These are phyloP conservation scores for Phallusia fumigata DNA, from an alignment of 23 tunicate genomes.

Conservation along the genomic window DNA sequence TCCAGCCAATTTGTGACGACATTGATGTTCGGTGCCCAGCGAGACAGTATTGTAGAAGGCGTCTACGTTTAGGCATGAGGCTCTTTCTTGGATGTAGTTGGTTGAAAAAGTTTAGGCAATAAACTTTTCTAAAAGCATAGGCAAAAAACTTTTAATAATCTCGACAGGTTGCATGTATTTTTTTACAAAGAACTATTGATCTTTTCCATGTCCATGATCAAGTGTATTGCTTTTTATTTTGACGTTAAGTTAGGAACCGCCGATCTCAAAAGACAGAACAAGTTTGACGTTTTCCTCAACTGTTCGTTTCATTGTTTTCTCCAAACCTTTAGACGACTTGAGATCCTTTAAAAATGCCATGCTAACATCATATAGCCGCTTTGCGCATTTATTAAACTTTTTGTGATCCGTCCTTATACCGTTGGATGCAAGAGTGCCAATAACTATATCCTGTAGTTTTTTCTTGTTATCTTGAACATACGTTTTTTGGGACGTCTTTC, in stretches of 20 bases:
- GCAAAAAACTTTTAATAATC: too few species aligned
- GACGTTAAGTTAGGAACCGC: not conserved
- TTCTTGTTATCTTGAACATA: constrained; percentile 63
- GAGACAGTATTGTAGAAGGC: too few species aligned
- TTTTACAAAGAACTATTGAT: too few species aligned
- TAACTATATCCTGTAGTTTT: constrained; percentile 36
- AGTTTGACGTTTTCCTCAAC: constrained; percentile 54
- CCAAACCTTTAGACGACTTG: constrained; percentile 62
- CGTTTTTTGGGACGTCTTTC: constrained; percentile 18
- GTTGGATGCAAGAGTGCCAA: constrained; percentile 16
- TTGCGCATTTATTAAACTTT: constrained; percentile 43
- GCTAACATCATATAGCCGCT: constrained; percentile 54
- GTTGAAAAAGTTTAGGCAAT: too few species aligned
- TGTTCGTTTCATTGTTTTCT: constrained; percentile 53
- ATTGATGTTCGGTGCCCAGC: too few species aligned
- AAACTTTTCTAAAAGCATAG: too few species aligned
- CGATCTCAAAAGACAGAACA: constrained; percentile 41
- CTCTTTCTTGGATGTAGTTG: too few species aligned
- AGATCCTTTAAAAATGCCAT: constrained; percentile 71
- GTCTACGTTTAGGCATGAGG: too few species aligned
- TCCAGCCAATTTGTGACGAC: too few species aligned
- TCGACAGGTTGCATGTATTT: too few species aligned
- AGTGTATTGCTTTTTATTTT: too few species aligned
- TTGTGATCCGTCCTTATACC: constrained; percentile 17
- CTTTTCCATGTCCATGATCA: too few species aligned